Evolutionary conservation across 2,113 vertebrate genomes (phyloP), one percentile per base, ranked within the genome.

Genomic region (Bufo gargarizans): DNA sequence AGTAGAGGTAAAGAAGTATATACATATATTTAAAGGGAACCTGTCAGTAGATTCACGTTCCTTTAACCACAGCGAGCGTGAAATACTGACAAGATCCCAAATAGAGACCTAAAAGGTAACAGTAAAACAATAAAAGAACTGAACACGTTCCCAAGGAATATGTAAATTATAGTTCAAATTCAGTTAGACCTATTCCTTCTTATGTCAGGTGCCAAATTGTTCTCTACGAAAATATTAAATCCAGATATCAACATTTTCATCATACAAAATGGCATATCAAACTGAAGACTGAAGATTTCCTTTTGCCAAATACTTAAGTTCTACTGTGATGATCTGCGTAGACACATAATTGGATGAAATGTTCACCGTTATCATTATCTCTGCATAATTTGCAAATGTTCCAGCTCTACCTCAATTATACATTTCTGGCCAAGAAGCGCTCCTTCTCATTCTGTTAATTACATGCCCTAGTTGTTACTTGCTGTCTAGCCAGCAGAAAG

Each of bases 331-430:
- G 47, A 83, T 20, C 11, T 53, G 22, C 43, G 17, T 84, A 45
- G 78, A 81, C 53, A 81, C 58, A 79, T 78, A 77, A 65, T 58
- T 86, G 76, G 76, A 49, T 33, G 56, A 67, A 79, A 67, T 69
- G 77, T 50, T 58, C 86, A 86, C 45, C 33, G 50, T 87, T 79
- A 80, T 79, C 86, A 87, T 85, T 76, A 85, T 80, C 63, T 80
- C 77, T 71, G 86, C 77, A 87, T 87, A 80, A 80, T 87, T 86
- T 78, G 63, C 77, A 71, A 87, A 79, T 80, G 77, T 80, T 63
- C 63, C 59, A 71, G 77, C 50, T 87, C 61, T 80, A 69, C 59
- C 74, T 87, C 63, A 79, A 80, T 81, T 87, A 87, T 67, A 77
- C 22, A 87, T 87, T 80, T 79, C 50, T 87, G 77, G 53, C 77